phyloP scores from a whole-genome alignment of 2,888 invertebrate genomes.

The Hemistola chrysoprasaria region DNA sequence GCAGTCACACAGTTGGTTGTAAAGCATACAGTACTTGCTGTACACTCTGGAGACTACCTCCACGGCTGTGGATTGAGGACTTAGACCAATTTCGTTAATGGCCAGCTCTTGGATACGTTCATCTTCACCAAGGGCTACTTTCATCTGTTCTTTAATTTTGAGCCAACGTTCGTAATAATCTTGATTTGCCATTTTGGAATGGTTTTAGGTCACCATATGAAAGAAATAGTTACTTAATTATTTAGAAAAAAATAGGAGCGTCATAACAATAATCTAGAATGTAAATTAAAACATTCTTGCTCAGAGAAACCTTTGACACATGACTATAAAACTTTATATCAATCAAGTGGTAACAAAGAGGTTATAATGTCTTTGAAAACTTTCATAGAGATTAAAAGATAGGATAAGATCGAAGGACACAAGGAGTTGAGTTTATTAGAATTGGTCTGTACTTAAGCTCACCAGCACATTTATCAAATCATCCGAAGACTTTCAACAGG shows the following conservation, averaged over 20 bases:
- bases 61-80: slow-evolving; percentile 72
- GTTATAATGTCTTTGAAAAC: no score
- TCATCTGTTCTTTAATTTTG: slow-evolving; percentile 55
- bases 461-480: no score
- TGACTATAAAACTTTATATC: no score
- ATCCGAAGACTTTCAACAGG: background rate
- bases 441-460: no score
- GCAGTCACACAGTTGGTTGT: slow-evolving; percentile 81
- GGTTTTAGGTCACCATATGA: background rate
- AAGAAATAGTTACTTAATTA: background rate
- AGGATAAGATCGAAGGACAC: no score
- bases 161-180: slow-evolving; percentile 66
- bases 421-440: no score
- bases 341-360: no score
- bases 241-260: no score
- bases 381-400: no score
- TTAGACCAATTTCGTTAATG: slow-evolving; percentile 49
- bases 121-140: slow-evolving; percentile 52
- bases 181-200: slow-evolving; percentile 54
- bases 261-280: no score
- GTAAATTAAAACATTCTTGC: no score
- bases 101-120: slow-evolving; percentile 58
- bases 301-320: no score
- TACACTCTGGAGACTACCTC: slow-evolving; percentile 76
- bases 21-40: slow-evolving; percentile 74